These are phyloP conservation scores for Trichoplusia ni DNA, from an alignment of 1,140 invertebrate species.

Conservation along the genomic window DNA sequence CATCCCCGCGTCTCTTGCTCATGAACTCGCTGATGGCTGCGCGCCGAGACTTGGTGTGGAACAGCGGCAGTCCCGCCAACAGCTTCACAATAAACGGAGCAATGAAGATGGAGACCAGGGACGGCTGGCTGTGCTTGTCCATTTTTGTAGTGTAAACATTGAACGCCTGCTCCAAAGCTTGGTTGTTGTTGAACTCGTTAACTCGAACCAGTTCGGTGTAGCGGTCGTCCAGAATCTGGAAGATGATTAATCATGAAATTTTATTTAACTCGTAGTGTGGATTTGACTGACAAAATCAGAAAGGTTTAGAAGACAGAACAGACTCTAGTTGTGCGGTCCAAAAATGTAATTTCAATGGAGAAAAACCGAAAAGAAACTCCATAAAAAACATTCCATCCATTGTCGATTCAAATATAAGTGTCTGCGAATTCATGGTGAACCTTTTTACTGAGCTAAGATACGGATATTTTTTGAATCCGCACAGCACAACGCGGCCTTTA, in stretches of 20 bases:
- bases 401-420: too few species aligned
- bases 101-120: not conserved
- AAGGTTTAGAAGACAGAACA: not conserved
- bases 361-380: too few species aligned
- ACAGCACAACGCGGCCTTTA: too few species aligned
- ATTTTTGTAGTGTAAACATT: not conserved
- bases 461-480: too few species aligned
- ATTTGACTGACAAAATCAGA: not conserved
- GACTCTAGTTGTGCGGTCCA: not conserved
- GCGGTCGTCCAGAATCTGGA: not conserved
- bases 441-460: too few species aligned
- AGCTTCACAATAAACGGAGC: slow-evolving; percentile 8
- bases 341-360: too few species aligned
- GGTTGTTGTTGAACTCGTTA: slow-evolving; percentile 8
- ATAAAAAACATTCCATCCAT: too few species aligned
- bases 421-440: too few species aligned
- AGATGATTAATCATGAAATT: not conserved
- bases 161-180: not conserved
- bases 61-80: not conserved
- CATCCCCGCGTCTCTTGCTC: not conserved
- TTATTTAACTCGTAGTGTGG: not conserved
- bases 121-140: slow-evolving; percentile 3
- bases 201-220: not conserved
- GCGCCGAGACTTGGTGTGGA: not conserved
- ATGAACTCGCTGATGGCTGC: not conserved